These are phyloP conservation scores for Seira musarum DNA, from an alignment of 2,888 invertebrate genomes.

Conservation along the genomic window DNA sequence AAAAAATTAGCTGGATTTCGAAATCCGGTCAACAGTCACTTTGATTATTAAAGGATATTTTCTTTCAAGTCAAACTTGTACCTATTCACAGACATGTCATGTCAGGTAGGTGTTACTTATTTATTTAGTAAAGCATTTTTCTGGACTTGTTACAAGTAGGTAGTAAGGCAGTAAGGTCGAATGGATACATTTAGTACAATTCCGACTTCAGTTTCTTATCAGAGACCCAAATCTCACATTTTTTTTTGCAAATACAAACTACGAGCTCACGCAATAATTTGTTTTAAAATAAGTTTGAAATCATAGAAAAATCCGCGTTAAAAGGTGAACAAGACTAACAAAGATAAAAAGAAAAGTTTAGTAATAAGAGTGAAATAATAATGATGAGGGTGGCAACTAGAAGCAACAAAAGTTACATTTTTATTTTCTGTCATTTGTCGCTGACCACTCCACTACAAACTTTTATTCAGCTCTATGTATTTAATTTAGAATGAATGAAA, in stretches of 20 bases:
- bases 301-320: no score
- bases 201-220: not conserved
- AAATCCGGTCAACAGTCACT: not conserved
- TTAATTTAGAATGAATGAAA: not conserved
- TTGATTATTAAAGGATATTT: not conserved
- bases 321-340: no score
- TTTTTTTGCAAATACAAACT: not conserved
- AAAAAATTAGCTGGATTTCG: constrained; percentile 12
- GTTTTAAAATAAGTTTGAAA: not conserved
- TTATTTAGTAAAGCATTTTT: not conserved
- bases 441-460: constrained; percentile 21
- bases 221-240: constrained; percentile 12
- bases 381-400: constrained; percentile 28
- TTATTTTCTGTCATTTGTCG: constrained; percentile 7
- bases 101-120: not conserved
- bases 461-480: not conserved
- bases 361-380: constrained; percentile 9
- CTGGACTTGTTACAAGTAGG: not conserved
- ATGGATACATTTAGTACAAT: not conserved
- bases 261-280: not conserved
- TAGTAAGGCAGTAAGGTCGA: not conserved
- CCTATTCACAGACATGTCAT: no score
- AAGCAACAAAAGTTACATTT: constrained; percentile 19
- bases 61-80: not conserved
- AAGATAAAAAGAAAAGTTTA: not conserved